phyloP scores from a whole-genome alignment of 2,113 vertebrate species.

The Alosa alosa region DNA sequence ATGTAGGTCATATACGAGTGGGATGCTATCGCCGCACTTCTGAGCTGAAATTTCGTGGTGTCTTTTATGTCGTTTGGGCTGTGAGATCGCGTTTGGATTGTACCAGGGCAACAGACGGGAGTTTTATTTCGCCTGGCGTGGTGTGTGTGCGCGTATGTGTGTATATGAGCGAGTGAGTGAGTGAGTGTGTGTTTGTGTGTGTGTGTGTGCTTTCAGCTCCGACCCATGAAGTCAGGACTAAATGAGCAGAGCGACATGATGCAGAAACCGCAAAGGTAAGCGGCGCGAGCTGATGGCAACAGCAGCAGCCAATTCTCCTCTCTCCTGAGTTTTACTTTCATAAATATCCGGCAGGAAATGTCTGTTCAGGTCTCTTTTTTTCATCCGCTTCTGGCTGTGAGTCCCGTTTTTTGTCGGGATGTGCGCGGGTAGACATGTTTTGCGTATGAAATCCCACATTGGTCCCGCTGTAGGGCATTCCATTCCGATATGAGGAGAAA shows the following conservation, averaged over 20 bases:
- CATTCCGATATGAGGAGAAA: conserved; percentile 21
- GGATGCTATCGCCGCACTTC: conserved; percentile 47
- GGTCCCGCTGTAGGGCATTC: conserved; percentile 26
- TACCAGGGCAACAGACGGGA: conserved; percentile 36
- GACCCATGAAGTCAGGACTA: conserved; percentile 46
- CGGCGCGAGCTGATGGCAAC: neutral
- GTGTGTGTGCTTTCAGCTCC: neutral
- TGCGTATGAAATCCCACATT: conserved; percentile 4
- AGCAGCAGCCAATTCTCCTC: neutral
- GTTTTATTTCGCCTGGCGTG: conserved; percentile 45
- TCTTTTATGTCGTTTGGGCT: conserved; percentile 65
- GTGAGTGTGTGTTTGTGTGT: neutral
- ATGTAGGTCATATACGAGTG: conserved; percentile 55
- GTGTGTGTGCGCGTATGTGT: conserved; percentile 29
- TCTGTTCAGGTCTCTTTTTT: neutral
- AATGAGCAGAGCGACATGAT: conserved; percentile 35
- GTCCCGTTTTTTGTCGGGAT: neutral
- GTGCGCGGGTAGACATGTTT: conserved; percentile 4
- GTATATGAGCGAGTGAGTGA: too few species aligned
- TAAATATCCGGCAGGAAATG: neutral
- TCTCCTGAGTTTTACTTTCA: conserved; percentile 21
- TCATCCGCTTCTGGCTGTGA: neutral
- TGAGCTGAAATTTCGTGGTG: conserved; percentile 48
- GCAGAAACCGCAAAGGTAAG: conserved; percentile 50
- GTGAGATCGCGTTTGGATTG: conserved; percentile 58